Evolutionary conservation across 2,113 vertebrate genomes (phyloP).

Genomic region (Murina feae): DNA sequence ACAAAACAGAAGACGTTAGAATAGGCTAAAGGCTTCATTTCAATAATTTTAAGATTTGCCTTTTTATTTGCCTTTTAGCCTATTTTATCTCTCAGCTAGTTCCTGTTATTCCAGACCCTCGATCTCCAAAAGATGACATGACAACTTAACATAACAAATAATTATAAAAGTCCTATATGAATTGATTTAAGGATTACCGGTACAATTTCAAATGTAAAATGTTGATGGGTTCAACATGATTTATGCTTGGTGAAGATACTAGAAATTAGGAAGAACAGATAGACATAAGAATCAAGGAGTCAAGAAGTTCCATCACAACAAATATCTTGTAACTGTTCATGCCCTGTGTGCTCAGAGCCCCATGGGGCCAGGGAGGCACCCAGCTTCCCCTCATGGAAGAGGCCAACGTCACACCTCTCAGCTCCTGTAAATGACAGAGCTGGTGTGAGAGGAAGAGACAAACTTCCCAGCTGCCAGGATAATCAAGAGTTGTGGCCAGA

Average conservation of each 20-base stretch:
- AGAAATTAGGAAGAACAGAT: background rate
- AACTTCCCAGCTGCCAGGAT: slow-evolving; percentile 21
- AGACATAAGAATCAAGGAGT: background rate
- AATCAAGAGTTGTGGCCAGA: slow-evolving; percentile 59
- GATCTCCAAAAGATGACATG: background rate
- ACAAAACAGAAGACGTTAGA: background rate
- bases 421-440: slow-evolving; percentile 65
- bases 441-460: slow-evolving; percentile 47
- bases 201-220: slow-evolving; percentile 28
- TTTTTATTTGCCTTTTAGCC: background rate
- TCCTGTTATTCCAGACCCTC: background rate
- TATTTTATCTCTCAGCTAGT: background rate
- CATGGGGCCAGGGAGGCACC: no score
- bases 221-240: background rate
- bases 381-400: no score
- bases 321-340: no score
- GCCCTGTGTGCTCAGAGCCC: no score
- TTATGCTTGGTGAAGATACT: background rate
- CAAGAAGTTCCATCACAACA: no score
- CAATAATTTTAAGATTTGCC: background rate
- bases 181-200: slow-evolving; percentile 8
- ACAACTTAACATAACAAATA: slow-evolving; percentile 29
- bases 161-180: background rate
- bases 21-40: background rate
- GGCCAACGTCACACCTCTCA: no score